Base-by-base conservation (phyloP, 2,888 invertebrate species). In the Amiota communis region DNA sequence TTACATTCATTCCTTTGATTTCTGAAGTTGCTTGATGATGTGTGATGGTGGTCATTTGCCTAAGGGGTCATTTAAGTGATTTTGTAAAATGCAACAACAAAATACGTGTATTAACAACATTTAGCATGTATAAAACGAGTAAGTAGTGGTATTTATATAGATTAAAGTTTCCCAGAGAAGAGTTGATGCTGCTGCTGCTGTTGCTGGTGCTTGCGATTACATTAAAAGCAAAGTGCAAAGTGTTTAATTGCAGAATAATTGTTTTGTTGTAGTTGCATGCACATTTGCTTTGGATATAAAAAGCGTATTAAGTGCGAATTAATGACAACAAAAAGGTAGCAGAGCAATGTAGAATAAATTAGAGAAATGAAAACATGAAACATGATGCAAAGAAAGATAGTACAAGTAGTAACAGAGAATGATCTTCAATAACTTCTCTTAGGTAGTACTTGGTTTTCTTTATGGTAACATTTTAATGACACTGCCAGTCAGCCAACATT, bases 191-290 rank as follows among this genome's bases (percentile, higher is more conserved):
- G n/a, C n/a, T n/a, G n/a, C n/a, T n/a, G n/a, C n/a, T n/a, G n/a
- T n/a, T n/a, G n/a, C n/a, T n/a, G n/a, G n/a, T n/a, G 48, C 57
- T 11, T 51, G 23, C 23, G 1, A 2, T 23, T 23, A 23, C 4
- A n/a, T 57, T 11, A 17, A 57, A 74, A 8, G 75, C 74, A 76
- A 85, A 85, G 83, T 83, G 83, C 86, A 85, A 84, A 86, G 85
- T 84, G 86, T 86, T 86, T 84, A 84, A 84, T 84, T 86, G 83
- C 83, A 82, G 86, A 84, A 84, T 84, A 84, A 84, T 84, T 84
- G 83, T 84, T 86, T 36, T n/a, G n/a, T n/a, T n/a, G n/a, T n/a
- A n/a, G 36, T 86, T 83, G 86, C n/a, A n/a, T 59, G n/a, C 59
- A 65, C 48, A n/a, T n/a, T 78, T 75, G 78, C 77, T 78, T 74